Conservation (phyloP, 30 jellyfish, hydroid and myxozoan species). For the Nemopilema nomurai region DNA sequence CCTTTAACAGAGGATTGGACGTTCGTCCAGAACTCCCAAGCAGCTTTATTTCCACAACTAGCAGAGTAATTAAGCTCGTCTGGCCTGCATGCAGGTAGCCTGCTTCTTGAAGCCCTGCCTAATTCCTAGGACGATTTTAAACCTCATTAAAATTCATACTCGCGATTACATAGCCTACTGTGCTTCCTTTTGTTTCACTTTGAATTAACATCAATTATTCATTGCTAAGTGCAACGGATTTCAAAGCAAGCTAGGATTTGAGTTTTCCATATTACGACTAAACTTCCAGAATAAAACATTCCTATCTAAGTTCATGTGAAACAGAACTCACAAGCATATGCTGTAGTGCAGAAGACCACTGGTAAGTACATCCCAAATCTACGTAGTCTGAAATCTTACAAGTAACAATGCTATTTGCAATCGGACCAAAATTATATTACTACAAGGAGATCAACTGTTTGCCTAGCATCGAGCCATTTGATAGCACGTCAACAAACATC, state of each 20-base stretch:
- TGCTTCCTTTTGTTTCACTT: not conserved
- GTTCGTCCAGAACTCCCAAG: too few relatives aligned
- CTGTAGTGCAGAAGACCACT: not conserved
- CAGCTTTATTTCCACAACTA: not conserved
- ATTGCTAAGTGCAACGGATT: not conserved
- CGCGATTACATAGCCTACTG: constrained; percentile 41
- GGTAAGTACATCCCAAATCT: not conserved
- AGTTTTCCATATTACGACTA: not conserved
- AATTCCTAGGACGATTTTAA: constrained; percentile 10
- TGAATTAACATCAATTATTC: constrained; percentile 29
- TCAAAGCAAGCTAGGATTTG: not conserved
- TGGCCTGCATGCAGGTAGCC: not conserved
- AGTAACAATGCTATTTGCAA: not conserved
- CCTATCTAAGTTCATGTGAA: not conserved
- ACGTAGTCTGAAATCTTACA: not conserved
- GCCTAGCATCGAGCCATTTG: not conserved
- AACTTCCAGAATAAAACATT: not conserved
- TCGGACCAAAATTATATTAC: not conserved
- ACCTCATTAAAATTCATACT: constrained; percentile 46
- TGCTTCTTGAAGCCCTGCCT: constrained; percentile 4
- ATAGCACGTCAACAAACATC: not conserved
- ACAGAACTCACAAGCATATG: not conserved
- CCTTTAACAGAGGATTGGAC: not conserved
- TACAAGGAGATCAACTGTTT: too few relatives aligned
- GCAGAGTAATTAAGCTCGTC: not conserved